Base-by-base conservation (phyloP, 2,113 vertebrate genomes). In the Sus scrofa region DNA sequence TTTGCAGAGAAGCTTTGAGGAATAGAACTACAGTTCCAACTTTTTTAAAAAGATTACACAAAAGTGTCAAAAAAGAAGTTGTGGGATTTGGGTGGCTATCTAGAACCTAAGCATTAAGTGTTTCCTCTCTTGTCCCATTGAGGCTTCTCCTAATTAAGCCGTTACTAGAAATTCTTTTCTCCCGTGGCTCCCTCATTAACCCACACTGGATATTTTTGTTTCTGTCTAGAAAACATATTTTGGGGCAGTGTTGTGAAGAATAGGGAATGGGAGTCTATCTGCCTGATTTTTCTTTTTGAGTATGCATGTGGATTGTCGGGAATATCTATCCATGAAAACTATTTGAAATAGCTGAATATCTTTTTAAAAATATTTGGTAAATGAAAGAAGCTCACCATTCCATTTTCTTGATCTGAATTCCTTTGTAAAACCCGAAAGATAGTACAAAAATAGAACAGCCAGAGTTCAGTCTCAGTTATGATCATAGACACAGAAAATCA, bases 391-490 rank as follows among this genome's bases (percentile, higher is more conserved):
- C 71, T 82, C 26, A 37, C 12, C 7, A 15, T 85, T 67, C 67
- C 24, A 71, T 71, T 93, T 86, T 82, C 77, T 82, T 54, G 71
- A 60, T 24, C 79, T 85, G 62, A 56, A 6, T 94, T 88, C 14
- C 56, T 52, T 89, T 71, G 54, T 86, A 75, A 95, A 86, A 60
- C 63, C 73, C 78, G 54, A 62, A 95, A 75, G 63, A 27, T 54
- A n/a, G 30, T 22, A 44, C 4, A 95, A 54, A 90, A 74, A 58
- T 63, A 84, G 71, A 94, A 20, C 50, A 68, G 13, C 18, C 18
- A 58, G 37, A 39, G 60, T 27, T 16, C 3, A 44, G 26, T n/a
- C 52, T 90, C 65, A 88, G 0, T 71, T 83, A 32, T 7, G 39
- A 70, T 75, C 50, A 22, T 22, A 93, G 70, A 71, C 19, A 10